Base-by-base conservation (phyloP, 1,140 invertebrate genomes). In the Zaprionus capensis region DNA sequence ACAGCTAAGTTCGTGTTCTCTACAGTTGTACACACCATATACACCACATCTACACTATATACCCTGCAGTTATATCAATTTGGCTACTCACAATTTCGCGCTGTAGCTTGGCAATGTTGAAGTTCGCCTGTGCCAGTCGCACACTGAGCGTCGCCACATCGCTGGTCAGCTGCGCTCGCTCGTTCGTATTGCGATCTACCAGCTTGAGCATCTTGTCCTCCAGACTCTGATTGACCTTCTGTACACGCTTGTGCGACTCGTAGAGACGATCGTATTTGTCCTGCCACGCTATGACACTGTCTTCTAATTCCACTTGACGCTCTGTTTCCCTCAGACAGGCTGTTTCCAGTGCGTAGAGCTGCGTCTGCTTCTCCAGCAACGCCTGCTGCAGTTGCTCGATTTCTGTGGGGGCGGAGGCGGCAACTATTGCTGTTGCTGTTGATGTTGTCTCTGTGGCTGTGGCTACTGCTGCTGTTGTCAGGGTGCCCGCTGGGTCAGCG, bases 151-250 rank as follows among this genome's bases (percentile, higher is more conserved):
- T 96, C 31, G 97, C 96, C 85, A 98, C 95, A 93, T 99, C 97
- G 93, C 96, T 96, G 9, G 97, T 97, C 71, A 99, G 94, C 78
- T 95, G 95, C 85, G 95, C 96, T 93, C 98, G 98, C 91, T 99
- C 98, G 71, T 96, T 96, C 93, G 99, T 97, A 94, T 97, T 98
- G 91, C 97, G 96, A 93, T 98, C 97, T 17, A 98, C 98, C 91
- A 99, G 95, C 93, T 96, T 97, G 56, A 99, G 94, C 57, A 99
- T 93, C 92, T 99, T 99, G 92, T 99, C 98, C 94, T 99, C 98
- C 76, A 99, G 94, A 82, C 96, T 97, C 94, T 99, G 98, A 93
- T 99, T 99, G 28, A 99, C 96, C 93, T 97, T 98, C 93, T 99
- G 98, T 41, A 99, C 95, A 84, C 97, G 96, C 92, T 98, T 98